Conservation (phyloP, 2,888 invertebrate genomes). For the Thysanoteuthis rhombus region DNA sequence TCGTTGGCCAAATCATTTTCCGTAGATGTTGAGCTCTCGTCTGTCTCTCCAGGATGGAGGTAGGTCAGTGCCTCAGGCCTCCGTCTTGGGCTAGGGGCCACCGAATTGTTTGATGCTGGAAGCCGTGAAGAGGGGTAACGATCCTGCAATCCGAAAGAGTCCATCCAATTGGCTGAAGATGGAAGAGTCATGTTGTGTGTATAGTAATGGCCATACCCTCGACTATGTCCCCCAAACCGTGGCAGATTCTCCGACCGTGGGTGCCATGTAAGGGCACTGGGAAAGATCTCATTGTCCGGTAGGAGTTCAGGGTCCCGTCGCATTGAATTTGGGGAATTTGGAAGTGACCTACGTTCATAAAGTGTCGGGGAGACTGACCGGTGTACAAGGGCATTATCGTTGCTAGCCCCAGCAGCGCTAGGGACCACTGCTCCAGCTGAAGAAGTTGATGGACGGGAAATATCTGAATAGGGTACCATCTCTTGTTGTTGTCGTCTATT, state of each 20-base stretch:
- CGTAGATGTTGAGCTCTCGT: conserved; percentile 16
- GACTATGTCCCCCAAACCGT: neutral
- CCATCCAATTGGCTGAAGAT: neutral
- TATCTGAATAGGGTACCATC: neutral
- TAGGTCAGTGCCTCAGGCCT: neutral
- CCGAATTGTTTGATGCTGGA: neutral
- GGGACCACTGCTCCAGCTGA: neutral
- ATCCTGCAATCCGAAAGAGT: neutral
- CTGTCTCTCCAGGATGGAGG: neutral
- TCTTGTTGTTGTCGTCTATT: neutral
- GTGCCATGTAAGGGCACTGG: conserved; percentile 16
- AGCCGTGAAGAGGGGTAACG: neutral
- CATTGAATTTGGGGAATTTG: neutral
- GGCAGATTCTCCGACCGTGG: conserved; percentile 16
- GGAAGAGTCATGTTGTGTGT: conserved; percentile 16
- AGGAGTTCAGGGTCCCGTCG: neutral
- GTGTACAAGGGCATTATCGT: neutral
- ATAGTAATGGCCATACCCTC: neutral
- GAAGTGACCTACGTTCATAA: neutral
- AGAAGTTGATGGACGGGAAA: neutral
- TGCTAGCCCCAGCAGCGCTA: neutral
- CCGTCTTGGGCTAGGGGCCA: neutral
- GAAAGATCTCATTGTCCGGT: neutral
- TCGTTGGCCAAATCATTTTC: neutral
- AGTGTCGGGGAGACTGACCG: neutral